Evolutionary conservation across 2,888 invertebrate genomes (phyloP).

Genomic region (Tribolium freemani): DNA sequence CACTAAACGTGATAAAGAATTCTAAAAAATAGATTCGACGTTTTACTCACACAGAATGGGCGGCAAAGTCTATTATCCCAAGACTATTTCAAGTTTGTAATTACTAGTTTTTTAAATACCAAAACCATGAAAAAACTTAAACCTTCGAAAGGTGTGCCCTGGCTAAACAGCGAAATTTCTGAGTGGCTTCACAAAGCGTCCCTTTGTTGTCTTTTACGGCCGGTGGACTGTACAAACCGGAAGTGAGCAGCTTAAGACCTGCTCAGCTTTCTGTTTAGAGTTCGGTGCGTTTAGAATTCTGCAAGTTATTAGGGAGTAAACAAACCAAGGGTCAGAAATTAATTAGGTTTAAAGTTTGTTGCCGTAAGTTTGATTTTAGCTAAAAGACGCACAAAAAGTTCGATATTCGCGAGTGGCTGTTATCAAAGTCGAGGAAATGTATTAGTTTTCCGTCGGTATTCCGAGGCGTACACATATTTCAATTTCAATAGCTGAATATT

Average conservation of each 20-base stretch:
- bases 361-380: neutral
- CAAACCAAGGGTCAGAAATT: slow-evolving; percentile 33
- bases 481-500: slow-evolving; percentile 61
- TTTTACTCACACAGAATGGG: too few relatives aligned
- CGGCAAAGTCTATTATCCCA: too few relatives aligned
- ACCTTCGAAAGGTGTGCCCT: too few relatives aligned
- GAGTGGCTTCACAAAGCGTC: neutral
- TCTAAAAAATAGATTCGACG: too few relatives aligned
- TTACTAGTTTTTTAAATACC: too few relatives aligned
- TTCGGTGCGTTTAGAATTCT: slow-evolving; percentile 18
- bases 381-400: neutral
- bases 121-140: too few relatives aligned
- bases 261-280: slow-evolving; percentile 17
- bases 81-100: too few relatives aligned
- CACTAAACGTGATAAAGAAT: too few relatives aligned
- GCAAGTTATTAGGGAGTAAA: slow-evolving; percentile 10
- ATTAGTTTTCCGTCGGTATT: slow-evolving; percentile 43
- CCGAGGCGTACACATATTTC: slow-evolving; percentile 58
- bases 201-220: neutral
- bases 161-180: neutral
- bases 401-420: slow-evolving; percentile 22
- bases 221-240: slow-evolving; percentile 7
- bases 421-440: slow-evolving; percentile 29
- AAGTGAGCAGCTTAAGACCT: slow-evolving; percentile 23
- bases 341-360: slow-evolving; percentile 15